Conservation (phyloP, 2,113 vertebrate species). For the Thryonomys swinderianus region DNA sequence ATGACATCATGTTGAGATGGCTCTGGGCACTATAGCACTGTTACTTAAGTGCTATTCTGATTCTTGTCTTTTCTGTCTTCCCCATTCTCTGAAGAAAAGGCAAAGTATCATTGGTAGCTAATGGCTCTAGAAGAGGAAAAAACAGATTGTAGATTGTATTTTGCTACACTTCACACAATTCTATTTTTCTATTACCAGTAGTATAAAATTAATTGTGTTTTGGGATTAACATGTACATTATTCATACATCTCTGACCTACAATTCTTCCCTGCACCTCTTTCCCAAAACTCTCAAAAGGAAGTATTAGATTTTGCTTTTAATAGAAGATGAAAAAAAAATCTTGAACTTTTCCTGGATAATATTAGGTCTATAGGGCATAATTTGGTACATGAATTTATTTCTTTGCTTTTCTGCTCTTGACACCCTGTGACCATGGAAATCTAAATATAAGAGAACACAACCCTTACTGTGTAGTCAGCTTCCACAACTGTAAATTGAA, state of each 20-base stretch:
- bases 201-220: slow-evolving; percentile 10
- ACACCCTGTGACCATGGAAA: background rate
- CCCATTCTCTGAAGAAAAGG: background rate
- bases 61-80: slow-evolving; percentile 34
- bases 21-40: background rate
- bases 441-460: background rate
- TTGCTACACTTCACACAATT: background rate
- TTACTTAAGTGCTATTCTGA: slow-evolving; percentile 58
- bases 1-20: slow-evolving; percentile 44
- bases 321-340: background rate
- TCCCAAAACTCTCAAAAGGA: slow-evolving; percentile 6
- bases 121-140: background rate
- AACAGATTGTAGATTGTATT: background rate
- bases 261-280: background rate
- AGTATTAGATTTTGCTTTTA: background rate
- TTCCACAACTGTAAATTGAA: background rate
- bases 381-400: background rate
- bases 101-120: background rate
- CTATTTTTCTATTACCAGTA: slow-evolving; percentile 39
- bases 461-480: background rate
- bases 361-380: background rate
- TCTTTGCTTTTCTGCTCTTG: background rate
- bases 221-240: background rate
- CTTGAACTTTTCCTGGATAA: background rate
- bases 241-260: background rate